A percentile compares a stretch with the other conserved stretches of the same genome.
Evolutionary conservation across 53 echinoderm and acorn worm genomes (phyloP).

Genomic region (Antedon mediterranea): DNA sequence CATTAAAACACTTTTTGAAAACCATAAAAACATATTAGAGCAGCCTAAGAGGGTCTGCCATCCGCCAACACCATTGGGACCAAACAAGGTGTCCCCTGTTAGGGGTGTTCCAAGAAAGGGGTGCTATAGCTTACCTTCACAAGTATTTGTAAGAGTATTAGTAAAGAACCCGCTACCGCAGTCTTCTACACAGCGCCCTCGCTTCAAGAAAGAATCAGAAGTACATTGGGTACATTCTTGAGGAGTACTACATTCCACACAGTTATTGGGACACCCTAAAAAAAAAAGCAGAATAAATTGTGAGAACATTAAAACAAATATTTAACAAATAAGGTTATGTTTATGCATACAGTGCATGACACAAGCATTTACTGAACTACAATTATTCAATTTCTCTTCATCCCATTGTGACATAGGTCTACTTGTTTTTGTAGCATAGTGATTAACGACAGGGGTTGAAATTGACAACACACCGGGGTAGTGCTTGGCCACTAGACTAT

Average conservation of each 20-base stretch:
- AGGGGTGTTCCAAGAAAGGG: too few species aligned
- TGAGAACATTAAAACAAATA: background rate
- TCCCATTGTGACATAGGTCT: too few species aligned
- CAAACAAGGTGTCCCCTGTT: too few species aligned
- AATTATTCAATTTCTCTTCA: background rate
- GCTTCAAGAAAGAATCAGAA: slow-evolving; percentile 43
- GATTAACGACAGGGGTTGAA: too few species aligned
- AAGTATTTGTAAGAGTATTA: slow-evolving; percentile 40
- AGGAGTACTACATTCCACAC: slow-evolving; percentile 62
- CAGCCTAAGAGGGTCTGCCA: too few species aligned
- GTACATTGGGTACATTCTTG: slow-evolving; percentile 46
- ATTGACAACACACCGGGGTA: too few species aligned
- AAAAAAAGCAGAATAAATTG: slow-evolving; percentile 2
- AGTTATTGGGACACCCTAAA: slow-evolving; percentile 62
- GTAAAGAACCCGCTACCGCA: slow-evolving; percentile 66
- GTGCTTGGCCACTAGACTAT: too few species aligned
- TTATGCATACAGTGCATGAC: background rate
- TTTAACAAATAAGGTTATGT: background rate
- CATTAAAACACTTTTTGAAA: too few species aligned
- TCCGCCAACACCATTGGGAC: too few species aligned
- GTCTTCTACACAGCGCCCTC: slow-evolving; percentile 38
- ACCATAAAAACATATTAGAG: too few species aligned
- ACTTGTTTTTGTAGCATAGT: too few species aligned
- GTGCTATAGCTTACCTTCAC: slow-evolving; percentile 54
- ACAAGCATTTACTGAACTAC: background rate